phyloP scores from a whole-genome alignment of 2,797 vertebrate species.

The Peromyscus nudipes region DNA sequence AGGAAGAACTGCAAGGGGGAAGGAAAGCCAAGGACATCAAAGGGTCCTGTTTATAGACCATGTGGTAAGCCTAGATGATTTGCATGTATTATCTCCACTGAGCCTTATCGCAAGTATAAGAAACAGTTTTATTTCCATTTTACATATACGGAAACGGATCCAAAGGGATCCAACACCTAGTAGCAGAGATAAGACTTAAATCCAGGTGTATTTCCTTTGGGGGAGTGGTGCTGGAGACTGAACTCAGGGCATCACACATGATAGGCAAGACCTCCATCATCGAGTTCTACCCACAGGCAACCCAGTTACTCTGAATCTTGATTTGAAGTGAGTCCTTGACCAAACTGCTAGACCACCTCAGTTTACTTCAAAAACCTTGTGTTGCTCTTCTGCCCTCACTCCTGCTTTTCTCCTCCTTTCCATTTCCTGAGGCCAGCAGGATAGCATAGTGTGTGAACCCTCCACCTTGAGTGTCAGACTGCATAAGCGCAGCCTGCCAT shows the following conservation, averaged over 20 bases:
- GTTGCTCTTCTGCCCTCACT: not conserved
- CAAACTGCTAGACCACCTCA: not conserved
- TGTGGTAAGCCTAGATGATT: constrained; percentile 5
- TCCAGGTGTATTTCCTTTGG: not conserved
- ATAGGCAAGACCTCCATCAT: not conserved
- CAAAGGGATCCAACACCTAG: constrained; percentile 33
- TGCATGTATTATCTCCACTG: not conserved
- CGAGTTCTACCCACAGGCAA: not conserved
- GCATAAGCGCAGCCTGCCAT: not conserved
- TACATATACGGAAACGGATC: not conserved
- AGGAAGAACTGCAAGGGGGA: not conserved
- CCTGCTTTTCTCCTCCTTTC: not conserved
- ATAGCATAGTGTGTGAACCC: not conserved
- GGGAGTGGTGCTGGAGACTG: not conserved
- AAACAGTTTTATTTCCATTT: constrained; percentile 54
- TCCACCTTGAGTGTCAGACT: not conserved
- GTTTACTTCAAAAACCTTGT: constrained; percentile 25
- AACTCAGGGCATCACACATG: not conserved
- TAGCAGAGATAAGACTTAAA: constrained; percentile 39
- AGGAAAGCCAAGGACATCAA: not conserved
- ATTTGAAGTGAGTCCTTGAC: not conserved
- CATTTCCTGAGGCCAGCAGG: not conserved
- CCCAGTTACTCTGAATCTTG: not conserved
- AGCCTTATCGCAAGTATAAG: constrained; percentile 29
- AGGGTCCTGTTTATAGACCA: constrained; percentile 25